Evolutionary conservation across 2,888 invertebrate species (phyloP), one percentile per base, ranked within the genome.

Genomic region (Lathronympha strigana): DNA sequence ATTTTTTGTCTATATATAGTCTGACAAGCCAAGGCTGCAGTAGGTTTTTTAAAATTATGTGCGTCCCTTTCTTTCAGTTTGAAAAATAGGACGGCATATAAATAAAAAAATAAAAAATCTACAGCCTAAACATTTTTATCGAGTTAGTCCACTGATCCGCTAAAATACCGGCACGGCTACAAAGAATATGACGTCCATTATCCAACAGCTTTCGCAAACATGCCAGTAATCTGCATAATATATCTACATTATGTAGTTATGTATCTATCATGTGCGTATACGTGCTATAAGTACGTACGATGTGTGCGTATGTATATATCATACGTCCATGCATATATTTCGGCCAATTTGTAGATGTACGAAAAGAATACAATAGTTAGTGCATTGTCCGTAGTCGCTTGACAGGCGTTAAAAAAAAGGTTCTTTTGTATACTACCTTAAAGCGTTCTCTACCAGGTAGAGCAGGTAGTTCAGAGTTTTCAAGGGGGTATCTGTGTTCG

Each of bases 101-200:
- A 36, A 1, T 36, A 0, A 36, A 9, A 36, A 36, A 36, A 36
- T n/a, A n/a, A n/a, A n/a, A n/a, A n/a, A n/a, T n/a, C n/a, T n/a
- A n/a, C n/a, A n/a, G n/a, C n/a, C n/a, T n/a, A n/a, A n/a, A n/a
- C n/a, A 11, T 33, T 13, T 33, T 9, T 11, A 33, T 33, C 1
- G 13, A 1, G 11, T 3, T 11, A 33, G 2, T 9, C 33, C 11
- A 33, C 28, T 28, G 8, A 8, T 36, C 36, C 3, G 36, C 36
- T 15, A 38, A n/a, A 38, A 1, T 15, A 38, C n/a, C 4, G 15
- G 8, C 38, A 17, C 23, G n/a, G n/a, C 0, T 36, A 21, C 53
- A 51, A 33, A 51, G 21, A 36, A 21, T 36, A 53, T 38, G 53
- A 36, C 53, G 53, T 23, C 21, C 53, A 23, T 36, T 36, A 36